Evolutionary conservation across 1,140 invertebrate species (phyloP), one percentile per base, ranked within the genome.

Genomic region (Drosophila leontia): DNA sequence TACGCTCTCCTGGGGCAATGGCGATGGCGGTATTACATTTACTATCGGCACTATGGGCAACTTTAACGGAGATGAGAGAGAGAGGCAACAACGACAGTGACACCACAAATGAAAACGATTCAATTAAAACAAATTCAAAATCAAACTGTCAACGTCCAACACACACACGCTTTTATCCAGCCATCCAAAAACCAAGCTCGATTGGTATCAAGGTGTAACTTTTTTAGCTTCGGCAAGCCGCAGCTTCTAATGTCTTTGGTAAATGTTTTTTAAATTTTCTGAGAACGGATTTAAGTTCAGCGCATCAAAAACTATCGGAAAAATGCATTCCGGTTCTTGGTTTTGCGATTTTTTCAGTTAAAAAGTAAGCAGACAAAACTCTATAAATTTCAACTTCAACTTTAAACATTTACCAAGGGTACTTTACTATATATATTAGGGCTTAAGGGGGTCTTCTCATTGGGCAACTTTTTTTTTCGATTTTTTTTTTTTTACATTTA

Each of bases 41-140:
- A 88, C 81, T 79, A 88, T 88, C 85, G 85, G 85, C 85, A 88
- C 85, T 72, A 90, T 90, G 61, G 85, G 85, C 61, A 90, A 90
- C 85, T 90, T 80, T 85, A 90, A 81, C 75, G 57, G 71, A 84
- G 81, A 88, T 83, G 83, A 62, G 26, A 77, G 53, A 76, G 57
- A 76, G 74, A 78, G 68, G 82, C 70, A 83, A 83, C 65, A 69
- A 78, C 57, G 61, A 84, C 74, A 71, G 61, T 61, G 75, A 69
- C 75, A 69, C 75, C 75, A 77, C 75, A 90, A 85, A 88, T 74
- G 67, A 85, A 79, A 90, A 88, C 71, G 78, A 83, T 80, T 84
- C 55, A 83, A 90, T 81, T 84, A 78, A 85, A 90, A n/a, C 13
- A 75, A 77, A 59, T 60, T 69, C 74, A 69, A 78, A 80, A 75